Evolutionary conservation across 2,797 vertebrate genomes (phyloP).

Genomic region (Rallus crepitans): DNA sequence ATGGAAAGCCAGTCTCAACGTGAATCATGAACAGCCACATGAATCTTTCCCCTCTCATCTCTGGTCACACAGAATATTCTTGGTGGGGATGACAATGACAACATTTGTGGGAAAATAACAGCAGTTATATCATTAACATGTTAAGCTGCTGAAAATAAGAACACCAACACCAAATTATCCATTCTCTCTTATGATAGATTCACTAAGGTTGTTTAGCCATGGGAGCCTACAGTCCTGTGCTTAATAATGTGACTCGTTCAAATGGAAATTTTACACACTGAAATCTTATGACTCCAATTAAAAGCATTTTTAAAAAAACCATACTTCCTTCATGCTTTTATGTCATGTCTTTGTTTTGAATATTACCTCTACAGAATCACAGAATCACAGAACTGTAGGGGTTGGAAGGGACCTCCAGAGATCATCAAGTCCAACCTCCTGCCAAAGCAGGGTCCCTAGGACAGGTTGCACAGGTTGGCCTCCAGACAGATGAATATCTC

Average conservation of each 20-base stretch:
- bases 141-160: slow-evolving; percentile 2
- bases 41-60: neutral
- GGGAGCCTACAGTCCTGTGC: neutral
- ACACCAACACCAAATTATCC: neutral
- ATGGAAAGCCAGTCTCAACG: neutral
- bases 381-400: no score
- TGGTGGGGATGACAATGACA: neutral
- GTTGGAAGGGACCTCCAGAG: no score
- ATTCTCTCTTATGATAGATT: slow-evolving; percentile 7
- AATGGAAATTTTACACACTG: slow-evolving; percentile 15
- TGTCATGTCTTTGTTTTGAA: neutral
- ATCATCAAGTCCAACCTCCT: no score
- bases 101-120: neutral
- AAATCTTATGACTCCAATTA: slow-evolving; percentile 26
- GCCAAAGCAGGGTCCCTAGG: no score
- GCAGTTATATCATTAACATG: neutral
- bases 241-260: slow-evolving; percentile 8
- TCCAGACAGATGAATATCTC: no score
- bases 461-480: no score
- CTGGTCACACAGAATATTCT: neutral
- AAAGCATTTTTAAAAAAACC: neutral
- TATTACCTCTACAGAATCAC: neutral
- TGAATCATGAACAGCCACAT: neutral
- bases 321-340: neutral
- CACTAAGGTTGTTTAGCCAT: slow-evolving; percentile 17